Evolutionary conservation across 1,140 invertebrate species (phyloP).

Genomic region (Drosophila navojoa): DNA sequence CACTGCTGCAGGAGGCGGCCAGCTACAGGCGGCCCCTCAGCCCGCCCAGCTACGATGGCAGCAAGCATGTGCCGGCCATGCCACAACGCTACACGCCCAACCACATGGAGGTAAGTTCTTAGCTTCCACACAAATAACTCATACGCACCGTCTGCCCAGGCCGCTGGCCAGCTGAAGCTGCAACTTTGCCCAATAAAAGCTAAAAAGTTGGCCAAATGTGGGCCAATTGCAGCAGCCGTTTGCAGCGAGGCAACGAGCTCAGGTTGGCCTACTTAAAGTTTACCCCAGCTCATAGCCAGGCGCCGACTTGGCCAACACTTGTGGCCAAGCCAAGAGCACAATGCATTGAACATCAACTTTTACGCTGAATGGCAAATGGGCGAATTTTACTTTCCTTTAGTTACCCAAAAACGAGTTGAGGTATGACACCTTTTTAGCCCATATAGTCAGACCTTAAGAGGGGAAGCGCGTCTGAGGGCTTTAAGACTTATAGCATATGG

Average conservation of each 20-base stretch:
- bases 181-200: conserved; percentile 24
- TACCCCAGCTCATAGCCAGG: background rate
- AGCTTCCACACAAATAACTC: background rate
- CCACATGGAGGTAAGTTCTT: conserved; percentile 78
- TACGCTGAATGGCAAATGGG: background rate
- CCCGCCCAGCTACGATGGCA: conserved; percentile 83
- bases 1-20: conserved; percentile 74
- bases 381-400: conserved; percentile 1
- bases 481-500: no score
- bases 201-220: conserved; percentile 14
- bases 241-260: background rate
- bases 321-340: background rate
- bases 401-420: background rate
- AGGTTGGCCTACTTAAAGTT: conserved; percentile 8
- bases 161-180: background rate
- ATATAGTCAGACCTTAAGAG: background rate
- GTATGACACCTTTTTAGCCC: background rate
- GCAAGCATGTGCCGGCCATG: conserved; percentile 78
- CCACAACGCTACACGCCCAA: conserved; percentile 82
- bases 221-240: background rate
- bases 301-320: conserved; percentile 12
- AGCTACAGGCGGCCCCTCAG: conserved; percentile 83
- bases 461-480: background rate
- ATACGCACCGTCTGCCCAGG: background rate
- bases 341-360: conserved; percentile 8